Percentiles rank a stretch among this genome's conserved stretches.
Evolutionary conservation across 2,888 invertebrate genomes (phyloP).

Genomic region (Morinoia aosen): DNA sequence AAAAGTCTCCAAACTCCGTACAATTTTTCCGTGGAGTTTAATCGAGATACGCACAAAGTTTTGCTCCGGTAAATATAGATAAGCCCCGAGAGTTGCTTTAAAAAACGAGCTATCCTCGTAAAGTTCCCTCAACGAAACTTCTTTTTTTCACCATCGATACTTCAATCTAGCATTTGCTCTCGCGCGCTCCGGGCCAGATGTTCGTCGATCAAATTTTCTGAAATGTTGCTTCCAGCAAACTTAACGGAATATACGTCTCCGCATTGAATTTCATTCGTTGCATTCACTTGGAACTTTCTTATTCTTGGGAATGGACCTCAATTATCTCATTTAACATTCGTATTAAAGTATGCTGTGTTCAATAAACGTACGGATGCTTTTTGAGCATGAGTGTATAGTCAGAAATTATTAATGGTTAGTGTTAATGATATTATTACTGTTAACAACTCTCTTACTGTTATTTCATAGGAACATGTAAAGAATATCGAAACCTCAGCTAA

Average conservation of each 20-base stretch:
- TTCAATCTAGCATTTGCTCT: background rate
- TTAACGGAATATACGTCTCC: background rate
- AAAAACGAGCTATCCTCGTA: conserved; percentile 19
- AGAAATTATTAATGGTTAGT: background rate
- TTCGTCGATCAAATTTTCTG: background rate
- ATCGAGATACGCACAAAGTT: conserved; percentile 48
- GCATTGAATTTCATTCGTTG: background rate
- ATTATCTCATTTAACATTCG: background rate
- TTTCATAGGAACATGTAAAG: background rate
- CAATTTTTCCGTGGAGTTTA: conserved; percentile 44
- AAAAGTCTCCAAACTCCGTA: conserved; percentile 43
- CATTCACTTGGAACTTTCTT: background rate
- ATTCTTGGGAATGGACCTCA: background rate
- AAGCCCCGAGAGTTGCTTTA: conserved; percentile 7
- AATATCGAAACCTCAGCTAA: background rate
- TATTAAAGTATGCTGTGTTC: background rate
- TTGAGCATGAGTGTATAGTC: background rate
- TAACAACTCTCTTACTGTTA: background rate
- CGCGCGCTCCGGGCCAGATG: background rate
- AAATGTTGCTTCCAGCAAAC: background rate
- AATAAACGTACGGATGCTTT: background rate
- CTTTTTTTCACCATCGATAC: background rate
- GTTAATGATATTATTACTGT: too few relatives aligned
- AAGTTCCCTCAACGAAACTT: conserved; percentile 7
- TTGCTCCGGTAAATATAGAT: conserved; percentile 51